These are phyloP conservation scores for Gephyroberyx darwinii DNA, from an alignment of 2,797 vertebrate genomes.

Conservation along the genomic window DNA sequence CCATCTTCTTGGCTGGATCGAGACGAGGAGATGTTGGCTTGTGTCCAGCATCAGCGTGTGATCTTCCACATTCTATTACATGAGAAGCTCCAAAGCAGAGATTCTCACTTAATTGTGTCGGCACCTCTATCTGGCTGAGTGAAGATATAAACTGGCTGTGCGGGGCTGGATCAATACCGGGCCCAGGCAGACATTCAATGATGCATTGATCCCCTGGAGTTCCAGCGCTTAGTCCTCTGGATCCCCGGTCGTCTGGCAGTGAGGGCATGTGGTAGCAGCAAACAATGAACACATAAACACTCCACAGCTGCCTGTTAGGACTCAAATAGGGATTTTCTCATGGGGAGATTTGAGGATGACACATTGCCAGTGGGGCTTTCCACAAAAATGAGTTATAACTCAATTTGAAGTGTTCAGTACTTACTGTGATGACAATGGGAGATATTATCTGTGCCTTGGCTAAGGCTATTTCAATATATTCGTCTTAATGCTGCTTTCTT, in stretches of 20 bases:
- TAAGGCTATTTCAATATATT: not conserved
- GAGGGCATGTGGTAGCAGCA: slow-evolving; percentile 58
- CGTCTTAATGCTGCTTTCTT: not conserved
- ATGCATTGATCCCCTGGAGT: slow-evolving; percentile 70
- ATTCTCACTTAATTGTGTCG: slow-evolving; percentile 68
- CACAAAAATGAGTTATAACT: slow-evolving; percentile 69
- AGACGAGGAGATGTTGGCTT: slow-evolving; percentile 45
- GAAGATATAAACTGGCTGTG: slow-evolving; percentile 64
- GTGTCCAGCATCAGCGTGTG: slow-evolving; percentile 33
- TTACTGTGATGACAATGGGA: slow-evolving; percentile 40
- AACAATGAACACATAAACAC: slow-evolving; percentile 77
- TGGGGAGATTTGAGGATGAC: slow-evolving; percentile 44
- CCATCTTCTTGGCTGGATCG: slow-evolving; percentile 49
- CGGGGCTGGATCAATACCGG: slow-evolving; percentile 69
- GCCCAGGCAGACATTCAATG: slow-evolving; percentile 61
- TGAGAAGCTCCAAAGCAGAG: slow-evolving; percentile 27
- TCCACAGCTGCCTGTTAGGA: slow-evolving; percentile 47
- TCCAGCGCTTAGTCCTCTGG: slow-evolving; percentile 42
- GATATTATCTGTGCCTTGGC: slow-evolving; percentile 7
- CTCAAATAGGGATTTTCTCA: slow-evolving; percentile 65
- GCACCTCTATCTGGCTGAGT: slow-evolving; percentile 63
- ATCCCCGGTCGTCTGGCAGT: slow-evolving; percentile 47
- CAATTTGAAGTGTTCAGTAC: slow-evolving; percentile 58
- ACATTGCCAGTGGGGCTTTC: slow-evolving; percentile 67
- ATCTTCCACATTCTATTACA: slow-evolving; percentile 20